Conservation (phyloP, 2,113 vertebrate genomes). For the Taurulus bubalis region DNA sequence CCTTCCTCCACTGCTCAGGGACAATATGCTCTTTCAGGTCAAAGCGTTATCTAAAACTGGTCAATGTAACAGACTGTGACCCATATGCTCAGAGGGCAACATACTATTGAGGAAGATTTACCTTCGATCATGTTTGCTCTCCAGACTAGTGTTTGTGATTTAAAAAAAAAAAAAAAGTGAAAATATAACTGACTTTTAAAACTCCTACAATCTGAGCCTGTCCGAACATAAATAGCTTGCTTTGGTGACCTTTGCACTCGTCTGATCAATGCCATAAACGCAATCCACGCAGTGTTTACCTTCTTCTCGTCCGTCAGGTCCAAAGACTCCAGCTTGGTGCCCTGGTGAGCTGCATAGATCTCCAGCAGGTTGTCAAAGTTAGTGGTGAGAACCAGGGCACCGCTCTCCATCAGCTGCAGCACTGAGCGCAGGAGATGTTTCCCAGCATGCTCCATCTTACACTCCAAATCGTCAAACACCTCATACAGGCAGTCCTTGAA, state of each 20-base stretch:
- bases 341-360: conserved; percentile 93
- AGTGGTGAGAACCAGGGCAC: conserved; percentile 93
- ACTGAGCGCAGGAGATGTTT: conserved; percentile 94
- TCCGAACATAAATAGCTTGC: not conserved
- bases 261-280: conserved; percentile 30
- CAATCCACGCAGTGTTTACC: conserved; percentile 74
- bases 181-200: not conserved
- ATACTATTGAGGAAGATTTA: not conserved
- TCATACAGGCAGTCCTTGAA: conserved; percentile 98
- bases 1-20: conserved; percentile 37
- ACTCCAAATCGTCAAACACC: conserved; percentile 95
- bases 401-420: conserved; percentile 94
- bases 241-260: conserved; percentile 54
- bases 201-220: not conserved
- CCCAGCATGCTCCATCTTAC: conserved; percentile 95
- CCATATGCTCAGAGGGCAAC: not conserved
- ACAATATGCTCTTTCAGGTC: conserved; percentile 49
- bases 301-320: conserved; percentile 97
- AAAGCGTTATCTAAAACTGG: conserved; percentile 15
- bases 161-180: not conserved
- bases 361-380: conserved; percentile 97
- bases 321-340: conserved; percentile 93
- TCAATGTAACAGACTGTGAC: not conserved
- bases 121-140: not conserved
- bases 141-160: not conserved